A percentile compares a stretch with the other conserved stretches of the same genome.
phyloP scores from a whole-genome alignment of 2,888 invertebrate species.

The Hypolimnas misippus region DNA sequence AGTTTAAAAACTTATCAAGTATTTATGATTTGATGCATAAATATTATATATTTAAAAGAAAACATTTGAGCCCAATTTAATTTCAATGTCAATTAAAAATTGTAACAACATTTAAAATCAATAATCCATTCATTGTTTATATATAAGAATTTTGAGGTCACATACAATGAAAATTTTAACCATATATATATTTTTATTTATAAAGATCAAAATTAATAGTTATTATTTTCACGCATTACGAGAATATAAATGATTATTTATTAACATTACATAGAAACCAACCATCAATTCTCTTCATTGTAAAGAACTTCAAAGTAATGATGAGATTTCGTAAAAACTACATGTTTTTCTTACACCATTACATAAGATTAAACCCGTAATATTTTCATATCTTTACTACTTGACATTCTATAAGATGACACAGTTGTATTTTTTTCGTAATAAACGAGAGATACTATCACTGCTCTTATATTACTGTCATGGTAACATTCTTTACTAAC shows the following conservation, averaged over 20 bases:
- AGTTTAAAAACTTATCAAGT: no score
- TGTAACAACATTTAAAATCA: no score
- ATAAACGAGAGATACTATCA: background rate
- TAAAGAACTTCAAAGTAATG: background rate
- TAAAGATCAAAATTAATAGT: background rate
- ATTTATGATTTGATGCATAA: no score
- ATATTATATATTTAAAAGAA: no score
- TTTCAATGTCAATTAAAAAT: background rate
- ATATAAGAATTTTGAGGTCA: no score
- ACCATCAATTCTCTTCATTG: no score
- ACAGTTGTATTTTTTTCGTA: background rate
- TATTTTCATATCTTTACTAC: conserved; percentile 7
- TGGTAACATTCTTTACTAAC: background rate
- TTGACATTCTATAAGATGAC: conserved; percentile 14
- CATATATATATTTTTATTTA: no score
- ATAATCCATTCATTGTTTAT: no score
- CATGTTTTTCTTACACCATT: background rate
- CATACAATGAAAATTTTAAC: no score
- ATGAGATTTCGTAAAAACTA: background rate
- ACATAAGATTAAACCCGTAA: background rate
- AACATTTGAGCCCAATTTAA: no score
- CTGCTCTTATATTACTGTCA: background rate
- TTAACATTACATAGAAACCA: background rate
- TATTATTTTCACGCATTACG: background rate
- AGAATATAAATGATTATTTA: background rate